Evolutionary conservation across 2,113 vertebrate species (phyloP), one percentile per base, ranked within the genome.

Genomic region (Nansenia antarctica): DNA sequence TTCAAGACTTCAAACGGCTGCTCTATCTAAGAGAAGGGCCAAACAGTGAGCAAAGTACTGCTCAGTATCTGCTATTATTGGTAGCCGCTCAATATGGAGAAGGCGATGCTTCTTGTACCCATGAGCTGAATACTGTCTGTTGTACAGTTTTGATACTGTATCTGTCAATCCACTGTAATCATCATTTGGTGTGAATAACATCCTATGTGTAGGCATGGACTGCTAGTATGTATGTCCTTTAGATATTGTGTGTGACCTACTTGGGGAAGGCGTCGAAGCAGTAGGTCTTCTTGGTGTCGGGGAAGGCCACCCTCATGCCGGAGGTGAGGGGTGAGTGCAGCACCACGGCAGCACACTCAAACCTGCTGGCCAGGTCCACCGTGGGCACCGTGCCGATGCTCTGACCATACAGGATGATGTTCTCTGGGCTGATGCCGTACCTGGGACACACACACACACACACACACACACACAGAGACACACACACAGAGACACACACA

Each of bases 261-360:
- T 98, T 99, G 61, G 96, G 96, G 85, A 99, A 99, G 30, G 97
- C 98, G 34, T 99, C 98, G 0, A 99, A 99, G 90, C 95, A 99
- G 80, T 99, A 99, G 1, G 98, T 99, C 91, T 99, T 99, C 95
- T 96, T 99, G 83, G 97, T 99, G 85, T 99, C 98, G 0, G 98
- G 98, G 85, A 99, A 99, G 72, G 97, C 97, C 7, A 99, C 98
- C 24, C 98, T 93, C 98, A 99, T 99, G 81, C 98, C 98, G 0
- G 97, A 99, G 74, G 97, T 99, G 69, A 99, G 94, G 0, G 98
- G 97, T 9, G 98, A 99, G 84, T 99, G 97, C 57, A 99, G 94
- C 37, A 99, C 93, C 24, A 99, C 97, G 0, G 97, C 97, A 0
- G 97, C 98, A 2, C 98, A 99, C 88, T 99, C 98, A 0, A 98